Evolutionary conservation across 2,113 vertebrate species (phyloP).

Genomic region (Phalacrocorax aristotelis): DNA sequence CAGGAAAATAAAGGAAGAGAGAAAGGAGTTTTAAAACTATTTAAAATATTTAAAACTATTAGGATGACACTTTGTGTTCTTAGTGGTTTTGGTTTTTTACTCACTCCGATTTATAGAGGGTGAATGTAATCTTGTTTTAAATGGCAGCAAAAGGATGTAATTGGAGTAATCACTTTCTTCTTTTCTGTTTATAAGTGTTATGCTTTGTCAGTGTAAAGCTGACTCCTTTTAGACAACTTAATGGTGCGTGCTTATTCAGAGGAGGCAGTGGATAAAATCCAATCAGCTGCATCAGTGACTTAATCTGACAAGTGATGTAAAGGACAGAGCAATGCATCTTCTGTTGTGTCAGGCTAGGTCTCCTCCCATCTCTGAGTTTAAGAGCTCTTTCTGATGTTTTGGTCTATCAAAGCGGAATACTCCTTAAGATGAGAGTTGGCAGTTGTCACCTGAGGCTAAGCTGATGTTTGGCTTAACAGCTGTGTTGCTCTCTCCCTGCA

Average conservation of each 20-base stretch:
- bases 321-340: neutral
- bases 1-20: neutral
- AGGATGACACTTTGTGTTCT: neutral
- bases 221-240: neutral
- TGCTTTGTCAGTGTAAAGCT: neutral
- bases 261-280: neutral
- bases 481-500: neutral
- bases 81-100: neutral
- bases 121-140: neutral
- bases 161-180: neutral
- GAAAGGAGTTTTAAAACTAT: neutral
- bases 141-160: neutral
- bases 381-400: neutral
- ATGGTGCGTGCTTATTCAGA: neutral
- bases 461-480: neutral
- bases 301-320: neutral
- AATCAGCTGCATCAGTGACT: neutral
- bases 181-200: neutral
- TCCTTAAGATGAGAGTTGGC: neutral
- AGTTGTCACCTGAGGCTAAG: neutral
- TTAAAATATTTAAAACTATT: neutral
- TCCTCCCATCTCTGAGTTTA: neutral
- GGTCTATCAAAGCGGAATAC: neutral
- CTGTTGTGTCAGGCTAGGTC: neutral
- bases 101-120: neutral